Percentiles rank a stretch among this genome's conserved stretches.
phyloP scores from a whole-genome alignment of 2,888 invertebrate genomes.

The Suillia variegata region DNA sequence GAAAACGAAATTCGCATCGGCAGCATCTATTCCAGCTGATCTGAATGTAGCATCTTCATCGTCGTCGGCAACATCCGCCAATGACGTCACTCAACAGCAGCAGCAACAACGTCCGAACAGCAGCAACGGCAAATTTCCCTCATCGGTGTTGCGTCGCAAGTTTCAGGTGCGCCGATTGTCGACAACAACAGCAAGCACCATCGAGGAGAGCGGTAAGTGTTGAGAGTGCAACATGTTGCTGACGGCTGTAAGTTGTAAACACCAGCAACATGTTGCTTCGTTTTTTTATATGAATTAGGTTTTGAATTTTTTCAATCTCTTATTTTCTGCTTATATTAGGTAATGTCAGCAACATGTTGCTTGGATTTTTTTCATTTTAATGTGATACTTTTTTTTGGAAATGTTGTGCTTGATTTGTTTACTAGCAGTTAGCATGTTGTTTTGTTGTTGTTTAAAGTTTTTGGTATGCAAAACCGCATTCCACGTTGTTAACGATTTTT shows the following conservation, averaged over 20 bases:
- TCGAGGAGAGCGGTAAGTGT: slow-evolving; percentile 47
- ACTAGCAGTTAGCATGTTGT: neutral
- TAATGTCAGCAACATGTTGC: too few relatives aligned
- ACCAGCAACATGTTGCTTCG: slow-evolving; percentile 10
- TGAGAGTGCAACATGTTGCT: too few relatives aligned
- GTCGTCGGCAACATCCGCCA: slow-evolving; percentile 30
- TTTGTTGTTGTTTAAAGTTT: neutral
- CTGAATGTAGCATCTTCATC: slow-evolving; percentile 21
- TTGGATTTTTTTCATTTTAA: too few relatives aligned
- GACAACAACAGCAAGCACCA: slow-evolving; percentile 35
- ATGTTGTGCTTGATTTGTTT: neutral
- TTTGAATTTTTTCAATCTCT: too few relatives aligned
- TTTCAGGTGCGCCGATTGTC: slow-evolving; percentile 49
- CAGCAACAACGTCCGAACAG: too few relatives aligned
- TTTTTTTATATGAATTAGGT: neutral
- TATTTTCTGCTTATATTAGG: too few relatives aligned
- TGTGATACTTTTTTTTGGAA: too few relatives aligned
- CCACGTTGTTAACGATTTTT: slow-evolving; percentile 11
- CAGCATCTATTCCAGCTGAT: too few relatives aligned
- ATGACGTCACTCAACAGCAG: slow-evolving; percentile 36
- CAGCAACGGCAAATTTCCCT: slow-evolving; percentile 21
- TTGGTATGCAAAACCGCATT: slow-evolving; percentile 29
- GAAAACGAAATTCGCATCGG: slow-evolving; percentile 21
- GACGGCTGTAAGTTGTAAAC: neutral
- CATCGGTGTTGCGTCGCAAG: slow-evolving; percentile 44